phyloP scores from a whole-genome alignment of 2,113 vertebrate species.

The Onychorhynchus coronatus region DNA sequence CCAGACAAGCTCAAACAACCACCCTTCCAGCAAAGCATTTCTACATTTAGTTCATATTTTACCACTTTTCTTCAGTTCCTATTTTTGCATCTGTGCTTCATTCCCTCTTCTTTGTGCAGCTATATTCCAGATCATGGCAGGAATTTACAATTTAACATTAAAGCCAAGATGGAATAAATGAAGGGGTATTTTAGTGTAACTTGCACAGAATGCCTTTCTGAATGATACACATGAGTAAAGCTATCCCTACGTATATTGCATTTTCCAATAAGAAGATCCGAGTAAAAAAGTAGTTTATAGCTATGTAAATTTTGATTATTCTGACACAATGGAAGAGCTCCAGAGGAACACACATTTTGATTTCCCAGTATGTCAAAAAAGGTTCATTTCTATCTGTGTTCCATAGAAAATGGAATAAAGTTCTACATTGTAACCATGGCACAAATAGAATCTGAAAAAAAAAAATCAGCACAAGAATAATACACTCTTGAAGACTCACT shows the following conservation, averaged over 20 bases:
- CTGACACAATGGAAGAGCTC: neutral
- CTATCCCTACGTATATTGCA: neutral
- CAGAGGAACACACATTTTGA: neutral
- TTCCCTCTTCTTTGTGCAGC: neutral
- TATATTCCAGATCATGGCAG: neutral
- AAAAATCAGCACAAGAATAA: neutral
- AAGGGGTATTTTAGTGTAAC: accelerated
- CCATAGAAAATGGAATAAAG: neutral
- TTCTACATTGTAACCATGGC: neutral
- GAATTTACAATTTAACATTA: neutral
- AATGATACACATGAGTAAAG: neutral
- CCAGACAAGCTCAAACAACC: neutral
- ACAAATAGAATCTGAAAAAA: neutral
- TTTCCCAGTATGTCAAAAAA: neutral
- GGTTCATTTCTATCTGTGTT: neutral
- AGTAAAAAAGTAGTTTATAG: neutral
- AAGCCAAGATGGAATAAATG: neutral
- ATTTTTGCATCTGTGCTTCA: neutral
- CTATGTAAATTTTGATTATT: neutral
- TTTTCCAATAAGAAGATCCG: neutral
- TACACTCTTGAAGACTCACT: neutral
- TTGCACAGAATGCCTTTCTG: neutral
- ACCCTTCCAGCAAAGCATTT: neutral
- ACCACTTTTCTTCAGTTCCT: neutral
- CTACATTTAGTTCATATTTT: neutral